A percentile compares a stretch with the other conserved stretches of the same genome.
These are phyloP conservation scores for Acanthosepion lycidas DNA, from an alignment of 2,888 invertebrate genomes.

Conservation along the genomic window DNA sequence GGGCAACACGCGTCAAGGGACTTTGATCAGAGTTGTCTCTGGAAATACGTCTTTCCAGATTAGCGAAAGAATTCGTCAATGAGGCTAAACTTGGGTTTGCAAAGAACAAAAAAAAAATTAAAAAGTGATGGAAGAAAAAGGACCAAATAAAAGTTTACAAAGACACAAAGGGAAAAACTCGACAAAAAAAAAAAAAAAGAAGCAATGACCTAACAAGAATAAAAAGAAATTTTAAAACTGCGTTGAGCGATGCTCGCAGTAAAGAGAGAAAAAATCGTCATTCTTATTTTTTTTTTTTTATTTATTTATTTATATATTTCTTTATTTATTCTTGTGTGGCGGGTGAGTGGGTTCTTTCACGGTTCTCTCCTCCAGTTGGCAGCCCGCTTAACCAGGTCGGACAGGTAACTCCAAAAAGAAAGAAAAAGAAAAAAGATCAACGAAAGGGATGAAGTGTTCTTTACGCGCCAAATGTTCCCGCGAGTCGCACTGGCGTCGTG, in stretches of 20 bases:
- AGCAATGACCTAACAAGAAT: background rate
- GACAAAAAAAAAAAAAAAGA: background rate
- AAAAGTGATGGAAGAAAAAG: background rate
- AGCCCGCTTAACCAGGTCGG: background rate
- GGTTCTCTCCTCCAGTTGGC: background rate
- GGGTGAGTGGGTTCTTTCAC: background rate
- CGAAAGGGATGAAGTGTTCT: background rate
- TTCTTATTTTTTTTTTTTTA: background rate
- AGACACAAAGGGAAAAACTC: background rate
- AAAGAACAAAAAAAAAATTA: background rate
- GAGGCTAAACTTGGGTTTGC: background rate
- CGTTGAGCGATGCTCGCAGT: background rate
- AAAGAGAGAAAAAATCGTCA: too few relatives aligned
- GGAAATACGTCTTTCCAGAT: background rate
- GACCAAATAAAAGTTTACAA: background rate
- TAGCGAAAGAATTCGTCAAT: background rate
- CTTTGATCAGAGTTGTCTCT: background rate
- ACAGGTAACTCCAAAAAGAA: background rate
- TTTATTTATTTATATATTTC: background rate
- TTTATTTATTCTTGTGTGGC: background rate
- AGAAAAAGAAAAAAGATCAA: background rate
- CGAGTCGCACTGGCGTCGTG: background rate
- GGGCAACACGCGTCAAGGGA: background rate
- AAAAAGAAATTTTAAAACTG: background rate
- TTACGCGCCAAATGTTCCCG: too few relatives aligned